These are phyloP conservation scores for Panagrolaimus sp. DNA, from an alignment of 1,140 invertebrate genomes.

Conservation along the genomic window DNA sequence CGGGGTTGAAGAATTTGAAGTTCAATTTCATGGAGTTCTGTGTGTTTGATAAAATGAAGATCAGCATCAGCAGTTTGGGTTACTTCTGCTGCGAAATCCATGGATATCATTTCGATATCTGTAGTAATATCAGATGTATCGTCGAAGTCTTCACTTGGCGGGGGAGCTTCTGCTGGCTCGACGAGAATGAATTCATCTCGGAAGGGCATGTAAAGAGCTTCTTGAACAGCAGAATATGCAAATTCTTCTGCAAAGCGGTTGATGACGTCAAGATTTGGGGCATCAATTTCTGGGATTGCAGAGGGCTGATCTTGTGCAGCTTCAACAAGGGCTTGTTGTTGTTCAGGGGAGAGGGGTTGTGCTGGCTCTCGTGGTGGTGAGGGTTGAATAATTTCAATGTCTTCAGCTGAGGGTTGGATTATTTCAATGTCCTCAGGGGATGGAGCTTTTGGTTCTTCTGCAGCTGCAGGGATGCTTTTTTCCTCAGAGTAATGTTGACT, in stretches of 20 bases:
- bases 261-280: neutral
- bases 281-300: no score
- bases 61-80: neutral
- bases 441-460: neutral
- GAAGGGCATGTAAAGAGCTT: neutral
- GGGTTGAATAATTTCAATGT: neutral
- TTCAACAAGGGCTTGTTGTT: neutral
- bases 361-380: neutral
- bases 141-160: neutral
- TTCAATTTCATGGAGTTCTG: neutral
- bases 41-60: neutral
- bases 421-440: neutral
- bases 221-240: neutral
- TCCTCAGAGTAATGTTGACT: neutral
- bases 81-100: neutral
- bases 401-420: neutral
- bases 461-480: neutral
- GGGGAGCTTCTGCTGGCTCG: neutral
- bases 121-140: neutral
- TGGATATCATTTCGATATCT: slow-evolving; percentile 1
- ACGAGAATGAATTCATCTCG: neutral
- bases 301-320: neutral
- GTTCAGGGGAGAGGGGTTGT: neutral
- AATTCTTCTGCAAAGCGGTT: neutral
- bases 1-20: neutral